Base-by-base conservation (phyloP, 2,888 invertebrate genomes). In the Agrochola litura region DNA sequence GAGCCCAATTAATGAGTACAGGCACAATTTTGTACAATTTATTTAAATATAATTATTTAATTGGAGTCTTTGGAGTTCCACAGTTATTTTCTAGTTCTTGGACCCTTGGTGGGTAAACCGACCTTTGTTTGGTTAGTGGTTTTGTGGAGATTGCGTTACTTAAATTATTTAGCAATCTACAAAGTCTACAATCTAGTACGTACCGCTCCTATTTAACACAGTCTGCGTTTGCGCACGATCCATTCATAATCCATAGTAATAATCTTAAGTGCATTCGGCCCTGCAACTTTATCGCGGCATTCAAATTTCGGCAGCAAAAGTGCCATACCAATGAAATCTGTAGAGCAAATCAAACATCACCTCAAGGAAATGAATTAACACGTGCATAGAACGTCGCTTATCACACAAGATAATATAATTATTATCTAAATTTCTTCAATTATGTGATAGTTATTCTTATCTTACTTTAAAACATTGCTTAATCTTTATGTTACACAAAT, bases 1-100 rank as follows among this genome's bases (percentile, higher is more conserved):
- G 46, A n/a, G 61, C 12, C 76, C 68, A 86, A 79, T 83, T 72
- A 72, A 41, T 58, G 19, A 52, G 58, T 25, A 37, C 16, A 63
- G 54, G 19, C 2, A 54, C 60, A 52, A 54, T 73, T 73, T 64
- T n/a, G 54, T 41, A 61, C 30, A 71, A 68, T 81, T 73, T 52
- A 60, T 66, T 69, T 60, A 76, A 64, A 71, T 81, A 37, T 58
- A 30, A 41, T 52, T 19, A 77, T 68, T 52, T 46, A n/a, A 46
- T 77, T 46, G 54, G 30, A 16, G 25, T 54, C 2, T 25, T 30
- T 30, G 1, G 22, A 43, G 61, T 10, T 63, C 8, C 12, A 4
- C 4, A 43, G 16, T 56, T 49, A 22, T 74, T n/a, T 79, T 41
- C 2, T 79, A 60, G 22, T 19, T 77, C n/a, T 25, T 79, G 46